Evolutionary conservation across 2,797 vertebrate genomes (phyloP), one percentile per base, ranked within the genome.

Genomic region (Phoeniculus purpureus): DNA sequence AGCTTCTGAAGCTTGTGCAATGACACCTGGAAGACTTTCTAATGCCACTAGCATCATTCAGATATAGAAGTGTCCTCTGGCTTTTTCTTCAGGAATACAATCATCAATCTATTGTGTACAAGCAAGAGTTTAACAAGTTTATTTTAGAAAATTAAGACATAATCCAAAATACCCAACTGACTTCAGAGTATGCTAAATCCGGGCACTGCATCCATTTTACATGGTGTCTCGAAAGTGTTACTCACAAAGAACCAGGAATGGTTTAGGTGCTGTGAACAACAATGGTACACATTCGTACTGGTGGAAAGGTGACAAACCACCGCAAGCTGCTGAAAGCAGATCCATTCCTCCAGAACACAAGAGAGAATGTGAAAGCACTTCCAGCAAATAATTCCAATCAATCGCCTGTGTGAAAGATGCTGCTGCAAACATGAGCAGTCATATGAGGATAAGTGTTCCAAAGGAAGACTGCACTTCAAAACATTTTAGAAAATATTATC

Each of bases 91-190:
- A 8, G 7, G 10, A 50, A 52, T 47, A 54, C 23, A 64, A n/a
- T n/a, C n/a, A 27, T 51, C 68, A 6, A 37, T 65, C 17, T 51
- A 1, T 58, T 85, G 4, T 48, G 25, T 70, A 31, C 50, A 74
- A 84, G 58, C 19, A 80, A 9, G 10, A n/a, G n/a, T n/a, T n/a
- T n/a, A n/a, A 68, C 40, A 76, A 47, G 18, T n/a, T 27, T 62
- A 8, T 37, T 90, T 88, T 66, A 54, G 31, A 64, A 68, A 60
- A 78, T 25, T 52, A 78, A 58, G 16, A 50, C 10, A 75, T 23
- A 93, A 72, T 47, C 15, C 17, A 68, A 87, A 87, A 34, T 64
- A 87, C 15, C 40, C 66, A 85, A 81, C 59, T 19, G 19, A 61
- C 27, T 62, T 47, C 21, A 75, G 25, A 65, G 68, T 18, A 58